Evolutionary conservation across 2,888 invertebrate species (phyloP).

Genomic region (Drosophila eohydei): DNA sequence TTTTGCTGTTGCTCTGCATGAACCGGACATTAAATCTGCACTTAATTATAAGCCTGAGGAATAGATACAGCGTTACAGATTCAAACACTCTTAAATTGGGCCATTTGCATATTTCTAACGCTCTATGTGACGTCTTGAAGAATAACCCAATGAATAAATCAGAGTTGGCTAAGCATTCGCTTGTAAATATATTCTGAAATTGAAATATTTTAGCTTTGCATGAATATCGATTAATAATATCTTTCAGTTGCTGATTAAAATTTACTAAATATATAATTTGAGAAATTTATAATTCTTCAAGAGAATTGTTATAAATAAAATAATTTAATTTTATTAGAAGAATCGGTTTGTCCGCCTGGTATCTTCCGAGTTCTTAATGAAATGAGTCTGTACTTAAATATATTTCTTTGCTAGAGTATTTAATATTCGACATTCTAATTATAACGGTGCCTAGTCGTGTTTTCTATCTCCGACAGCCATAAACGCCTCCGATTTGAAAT

Average conservation of each 20-base stretch:
- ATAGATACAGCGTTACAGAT: slow-evolving; percentile 1
- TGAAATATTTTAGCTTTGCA: too few species aligned
- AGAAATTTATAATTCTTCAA: too few species aligned
- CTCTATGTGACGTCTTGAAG: not conserved
- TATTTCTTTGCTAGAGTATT: slow-evolving; percentile 6
- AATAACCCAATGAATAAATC: not conserved
- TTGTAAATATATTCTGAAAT: too few species aligned
- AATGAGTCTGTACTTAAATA: not conserved
- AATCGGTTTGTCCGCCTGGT: too few species aligned
- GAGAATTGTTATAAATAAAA: too few species aligned
- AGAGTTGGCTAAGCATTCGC: too few species aligned
- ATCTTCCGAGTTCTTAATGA: too few species aligned
- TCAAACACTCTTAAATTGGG: slow-evolving; percentile 10
- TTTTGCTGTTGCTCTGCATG: slow-evolving; percentile 56
- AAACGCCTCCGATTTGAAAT: slow-evolving; percentile 47
- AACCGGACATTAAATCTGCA: slow-evolving; percentile 39
- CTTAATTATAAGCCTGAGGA: slow-evolving; percentile 33
- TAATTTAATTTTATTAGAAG: too few species aligned
- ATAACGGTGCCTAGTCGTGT: slow-evolving; percentile 1
- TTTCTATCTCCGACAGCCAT: slow-evolving; percentile 31
- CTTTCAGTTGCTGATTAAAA: too few species aligned
- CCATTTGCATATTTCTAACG: not conserved
- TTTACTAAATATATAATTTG: too few species aligned
- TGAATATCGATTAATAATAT: too few species aligned
- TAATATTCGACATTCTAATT: slow-evolving; percentile 1